Percentiles rank a stretch among this genome's conserved stretches.
phyloP scores from a whole-genome alignment of 2,888 invertebrate genomes.

The Cabera pusaria region DNA sequence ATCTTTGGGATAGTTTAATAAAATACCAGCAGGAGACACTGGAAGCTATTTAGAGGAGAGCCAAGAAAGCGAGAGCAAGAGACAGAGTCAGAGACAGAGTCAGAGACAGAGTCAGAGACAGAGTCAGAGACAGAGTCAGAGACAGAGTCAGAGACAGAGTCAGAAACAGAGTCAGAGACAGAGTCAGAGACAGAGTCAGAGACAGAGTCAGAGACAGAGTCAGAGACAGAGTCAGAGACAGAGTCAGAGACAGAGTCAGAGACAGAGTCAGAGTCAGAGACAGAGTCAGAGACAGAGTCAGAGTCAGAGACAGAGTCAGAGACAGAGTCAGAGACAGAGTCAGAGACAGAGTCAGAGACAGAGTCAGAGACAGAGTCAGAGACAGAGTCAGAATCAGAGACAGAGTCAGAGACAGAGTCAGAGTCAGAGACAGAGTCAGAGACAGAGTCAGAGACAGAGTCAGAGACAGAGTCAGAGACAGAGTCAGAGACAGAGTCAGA shows the following conservation, averaged over 20 bases:
- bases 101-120: neutral
- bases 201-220: neutral
- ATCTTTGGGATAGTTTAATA: too few species aligned
- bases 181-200: slow-evolving; percentile 1
- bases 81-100: too few species aligned
- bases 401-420: neutral
- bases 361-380: neutral
- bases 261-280: neutral
- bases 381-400: neutral
- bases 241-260: slow-evolving; percentile 1
- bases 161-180: slow-evolving; percentile 1
- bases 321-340: neutral
- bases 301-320: neutral
- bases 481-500: too few species aligned
- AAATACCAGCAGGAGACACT: too few species aligned
- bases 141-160: neutral
- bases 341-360: neutral
- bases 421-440: neutral
- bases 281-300: neutral
- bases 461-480: neutral
- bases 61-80: too few species aligned
- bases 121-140: neutral
- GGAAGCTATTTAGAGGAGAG: too few species aligned
- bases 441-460: neutral
- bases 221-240: slow-evolving; percentile 1